Conservation (phyloP, 2,888 invertebrate genomes). For the Spisula subtruncata region DNA sequence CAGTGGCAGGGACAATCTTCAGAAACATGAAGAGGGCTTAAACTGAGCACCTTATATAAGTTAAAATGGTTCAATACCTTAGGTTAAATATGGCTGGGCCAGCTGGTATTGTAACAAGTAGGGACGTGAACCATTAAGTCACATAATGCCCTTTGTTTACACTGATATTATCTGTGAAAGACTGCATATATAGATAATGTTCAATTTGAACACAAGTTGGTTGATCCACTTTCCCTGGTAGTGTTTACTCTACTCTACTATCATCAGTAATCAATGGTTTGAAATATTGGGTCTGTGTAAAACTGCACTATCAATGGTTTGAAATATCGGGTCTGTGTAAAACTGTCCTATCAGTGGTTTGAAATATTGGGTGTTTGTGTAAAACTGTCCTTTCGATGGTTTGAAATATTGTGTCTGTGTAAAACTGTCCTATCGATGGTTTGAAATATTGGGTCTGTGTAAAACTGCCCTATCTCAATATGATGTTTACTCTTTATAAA, state of each 20-base stretch:
- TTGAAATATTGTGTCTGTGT: no score
- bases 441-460: not conserved
- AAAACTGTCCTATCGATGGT: no score
- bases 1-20: no score
- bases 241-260: not conserved
- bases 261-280: conserved; percentile 20
- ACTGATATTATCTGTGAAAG: not conserved
- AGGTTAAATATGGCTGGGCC: not conserved
- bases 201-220: conserved; percentile 17
- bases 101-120: not conserved
- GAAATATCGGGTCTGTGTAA: not conserved
- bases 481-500: not conserved
- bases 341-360: conserved; percentile 26
- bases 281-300: not conserved
- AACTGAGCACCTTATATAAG: no score
- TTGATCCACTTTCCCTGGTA: conserved; percentile 9
- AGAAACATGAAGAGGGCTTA: no score
- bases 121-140: not conserved
- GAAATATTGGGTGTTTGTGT: not conserved
- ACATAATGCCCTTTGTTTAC: not conserved
- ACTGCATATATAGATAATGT: conserved; percentile 21
- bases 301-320: conserved; percentile 30
- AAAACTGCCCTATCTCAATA: not conserved
- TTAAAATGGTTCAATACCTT: no score
- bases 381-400: no score